Percentiles rank a stretch among this genome's conserved stretches.
Conservation (phyloP, 2,888 invertebrate species). For the Eutolmus rufibarbis region DNA sequence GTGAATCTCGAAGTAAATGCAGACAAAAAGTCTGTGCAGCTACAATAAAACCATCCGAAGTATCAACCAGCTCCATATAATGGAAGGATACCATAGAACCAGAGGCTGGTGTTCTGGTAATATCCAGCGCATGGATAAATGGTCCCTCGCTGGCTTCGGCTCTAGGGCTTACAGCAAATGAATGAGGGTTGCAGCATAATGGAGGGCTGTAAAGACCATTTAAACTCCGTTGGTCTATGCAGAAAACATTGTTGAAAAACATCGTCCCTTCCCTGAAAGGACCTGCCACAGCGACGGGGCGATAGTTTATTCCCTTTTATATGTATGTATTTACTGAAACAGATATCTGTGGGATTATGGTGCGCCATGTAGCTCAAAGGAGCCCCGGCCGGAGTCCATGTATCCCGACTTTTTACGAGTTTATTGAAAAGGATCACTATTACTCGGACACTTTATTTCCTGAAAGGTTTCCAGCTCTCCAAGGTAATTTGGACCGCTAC, state of each 20-base stretch:
- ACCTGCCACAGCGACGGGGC: not conserved
- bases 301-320: slow-evolving; percentile 40
- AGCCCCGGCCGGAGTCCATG: not conserved
- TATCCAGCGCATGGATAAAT: slow-evolving; percentile 44
- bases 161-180: slow-evolving; percentile 34
- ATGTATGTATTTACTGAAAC: slow-evolving; percentile 43
- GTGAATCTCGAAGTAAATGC: slow-evolving; percentile 22
- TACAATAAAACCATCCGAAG: slow-evolving; percentile 10
- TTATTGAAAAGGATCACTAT: slow-evolving; percentile 47
- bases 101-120: slow-evolving; percentile 21
- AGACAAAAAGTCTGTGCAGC: not conserved
- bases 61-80: slow-evolving; percentile 25
- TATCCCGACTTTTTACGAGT: slow-evolving; percentile 17
- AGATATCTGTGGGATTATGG: slow-evolving; percentile 49
- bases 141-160: slow-evolving; percentile 27
- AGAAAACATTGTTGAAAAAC: slow-evolving; percentile 29
- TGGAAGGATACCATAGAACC: slow-evolving; percentile 16
- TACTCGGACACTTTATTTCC: slow-evolving; percentile 44
- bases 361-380: slow-evolving; percentile 26
- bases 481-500: not conserved
- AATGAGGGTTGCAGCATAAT: slow-evolving; percentile 39
- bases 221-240: slow-evolving; percentile 41
- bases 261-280: slow-evolving; percentile 40
- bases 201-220: slow-evolving; percentile 43
- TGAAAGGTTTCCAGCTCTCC: slow-evolving; percentile 46